These are phyloP conservation scores for Erpetoichthys calabaricus DNA, from an alignment of 2,797 vertebrate species.

Conservation along the genomic window DNA sequence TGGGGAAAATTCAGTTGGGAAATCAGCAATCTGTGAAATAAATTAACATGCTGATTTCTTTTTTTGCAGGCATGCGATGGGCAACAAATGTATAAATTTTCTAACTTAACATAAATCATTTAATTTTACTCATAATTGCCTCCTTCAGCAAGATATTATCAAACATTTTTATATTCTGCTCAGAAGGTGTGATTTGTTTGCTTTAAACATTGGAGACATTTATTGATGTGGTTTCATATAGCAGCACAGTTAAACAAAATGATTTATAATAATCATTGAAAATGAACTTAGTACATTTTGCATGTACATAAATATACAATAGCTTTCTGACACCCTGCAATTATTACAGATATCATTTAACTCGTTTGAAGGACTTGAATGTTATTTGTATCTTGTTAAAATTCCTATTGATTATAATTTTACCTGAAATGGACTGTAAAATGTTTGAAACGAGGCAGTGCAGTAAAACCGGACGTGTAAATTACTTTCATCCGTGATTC, in stretches of 20 bases:
- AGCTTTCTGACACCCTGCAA: too few species aligned
- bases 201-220: not conserved
- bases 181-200: conserved; percentile 4
- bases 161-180: not conserved
- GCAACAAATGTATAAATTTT: not conserved
- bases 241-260: not conserved
- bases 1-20: not conserved
- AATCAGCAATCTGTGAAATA: not conserved
- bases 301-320: too few species aligned
- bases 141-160: not conserved
- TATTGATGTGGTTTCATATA: not conserved
- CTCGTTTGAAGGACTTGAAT: too few species aligned
- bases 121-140: not conserved
- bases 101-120: conserved; percentile 1
- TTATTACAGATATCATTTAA: too few species aligned
- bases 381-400: too few species aligned
- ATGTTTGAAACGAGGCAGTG: too few species aligned
- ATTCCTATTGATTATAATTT: too few species aligned
- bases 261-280: not conserved
- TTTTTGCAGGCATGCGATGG: not conserved
- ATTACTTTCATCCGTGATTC: too few species aligned
- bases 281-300: not conserved
- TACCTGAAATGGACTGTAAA: too few species aligned
- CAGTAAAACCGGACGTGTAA: too few species aligned
- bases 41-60: too few species aligned